Conservation (phyloP, 2,113 vertebrate species). For the Diadophis punctatus region DNA sequence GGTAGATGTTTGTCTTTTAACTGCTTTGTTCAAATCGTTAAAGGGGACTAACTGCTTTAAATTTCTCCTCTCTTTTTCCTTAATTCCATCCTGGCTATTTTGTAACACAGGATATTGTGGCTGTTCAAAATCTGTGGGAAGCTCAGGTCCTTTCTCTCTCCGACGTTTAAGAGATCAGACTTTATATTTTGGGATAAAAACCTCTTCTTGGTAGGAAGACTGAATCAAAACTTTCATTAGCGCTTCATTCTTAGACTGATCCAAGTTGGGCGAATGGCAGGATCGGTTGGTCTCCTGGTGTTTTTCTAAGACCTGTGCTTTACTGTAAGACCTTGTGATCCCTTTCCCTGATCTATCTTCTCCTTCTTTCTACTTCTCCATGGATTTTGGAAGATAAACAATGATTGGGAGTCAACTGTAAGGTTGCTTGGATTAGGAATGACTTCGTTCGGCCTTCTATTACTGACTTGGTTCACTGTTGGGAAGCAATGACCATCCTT, state of each 20-base stretch:
- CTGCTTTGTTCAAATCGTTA: too few relatives aligned
- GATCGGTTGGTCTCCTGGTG: background rate
- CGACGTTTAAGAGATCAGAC: background rate
- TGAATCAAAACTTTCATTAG: background rate
- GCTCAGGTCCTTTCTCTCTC: conserved; percentile 2
- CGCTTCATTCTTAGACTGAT: background rate
- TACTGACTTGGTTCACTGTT: background rate
- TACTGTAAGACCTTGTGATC: background rate
- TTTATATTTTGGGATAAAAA: background rate
- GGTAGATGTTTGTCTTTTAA: too few relatives aligned
- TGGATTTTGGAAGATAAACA: background rate
- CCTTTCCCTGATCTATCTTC: background rate
- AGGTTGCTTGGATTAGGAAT: background rate
- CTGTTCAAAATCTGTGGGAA: conserved; percentile 7
- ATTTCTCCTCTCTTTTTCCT: background rate
- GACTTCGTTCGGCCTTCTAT: background rate
- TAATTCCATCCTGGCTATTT: background rate
- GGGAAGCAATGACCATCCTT: background rate
- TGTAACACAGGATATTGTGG: background rate
- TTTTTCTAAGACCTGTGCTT: background rate
- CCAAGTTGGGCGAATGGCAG: too few relatives aligned
- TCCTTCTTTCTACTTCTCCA: background rate
- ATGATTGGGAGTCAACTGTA: background rate
- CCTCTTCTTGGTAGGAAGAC: background rate
- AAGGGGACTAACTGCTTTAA: too few relatives aligned